Evolutionary conservation across 2,113 vertebrate genomes (phyloP), one percentile per base, ranked within the genome.

Genomic region (Plecturocebus donacophilus): DNA sequence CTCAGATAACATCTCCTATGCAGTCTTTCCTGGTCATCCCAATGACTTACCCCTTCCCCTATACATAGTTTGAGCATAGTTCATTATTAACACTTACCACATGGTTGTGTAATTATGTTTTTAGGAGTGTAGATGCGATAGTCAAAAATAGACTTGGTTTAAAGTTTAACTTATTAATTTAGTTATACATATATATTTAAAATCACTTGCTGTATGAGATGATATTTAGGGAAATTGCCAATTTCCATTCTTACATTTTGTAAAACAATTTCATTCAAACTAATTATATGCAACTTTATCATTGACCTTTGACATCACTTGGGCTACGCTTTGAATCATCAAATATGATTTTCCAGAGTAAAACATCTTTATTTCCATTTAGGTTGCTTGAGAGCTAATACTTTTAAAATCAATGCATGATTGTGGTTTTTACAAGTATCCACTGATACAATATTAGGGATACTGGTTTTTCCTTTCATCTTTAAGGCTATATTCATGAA

Each of bases 201-300:
- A 87, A 82, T 87, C 10, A n/a, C 35, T 54, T 71, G 13, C 71
- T 76, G 40, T 40, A 49, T 30, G n/a, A 68, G 71, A 73, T 88
- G 38, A 6, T 79, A 70, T 52, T 87, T 95, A 42, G 90, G 42
- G 35, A 71, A 40, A n/a, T n/a, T 73, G 17, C 23, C 54, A 49
- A 76, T 73, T 81, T 96, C 20, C 54, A 5, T 16, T 85, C 19
- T 95, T 35, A 68, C 3, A 32, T 71, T 87, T 82, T 2, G 8
- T 90, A n/a, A 80, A 95, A 93, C 35, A 86, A 23, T 92, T 64
- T 61, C 35, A 64, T 90, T 87, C 19, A 75, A n/a, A 47, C 45
- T 71, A 54, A 64, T 83, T 40, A 86, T 2, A 16, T 30, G 3
- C 17, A 58, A 45, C 47, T 92, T 91, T 56, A 25, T 8, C 40